Conservation (phyloP, 92 coral and sea anemone species). For the Nematostella vectensis region DNA sequence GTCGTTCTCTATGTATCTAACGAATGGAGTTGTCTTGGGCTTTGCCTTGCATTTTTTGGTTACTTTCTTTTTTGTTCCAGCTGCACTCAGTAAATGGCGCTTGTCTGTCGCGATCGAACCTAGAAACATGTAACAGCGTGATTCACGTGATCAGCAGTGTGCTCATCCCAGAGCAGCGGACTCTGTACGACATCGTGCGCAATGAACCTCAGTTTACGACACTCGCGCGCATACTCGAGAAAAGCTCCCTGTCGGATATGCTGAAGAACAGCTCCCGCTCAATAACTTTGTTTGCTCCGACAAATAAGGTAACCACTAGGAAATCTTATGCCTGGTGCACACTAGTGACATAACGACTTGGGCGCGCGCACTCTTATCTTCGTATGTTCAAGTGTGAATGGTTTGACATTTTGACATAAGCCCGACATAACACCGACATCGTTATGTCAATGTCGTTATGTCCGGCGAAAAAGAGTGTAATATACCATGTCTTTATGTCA, state of each 20-base stretch:
- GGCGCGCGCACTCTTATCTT: too few species aligned
- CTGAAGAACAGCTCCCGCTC: constrained; percentile 42
- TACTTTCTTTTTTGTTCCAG: constrained; percentile 16
- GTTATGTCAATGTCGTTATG: too few species aligned
- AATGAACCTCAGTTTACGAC: constrained; percentile 47
- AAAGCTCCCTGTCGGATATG: constrained; percentile 22
- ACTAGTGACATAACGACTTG: too few species aligned
- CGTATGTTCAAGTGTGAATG: too few species aligned
- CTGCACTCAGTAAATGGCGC: constrained; percentile 65
- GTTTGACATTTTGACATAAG: too few species aligned
- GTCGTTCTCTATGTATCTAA: too few species aligned
- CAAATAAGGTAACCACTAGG: constrained; percentile 27
- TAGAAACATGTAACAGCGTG: constrained; percentile 64
- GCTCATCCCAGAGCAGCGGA: constrained; percentile 38
- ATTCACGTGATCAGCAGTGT: constrained; percentile 70
- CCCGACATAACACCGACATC: too few species aligned
- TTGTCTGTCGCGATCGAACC: constrained; percentile 49
- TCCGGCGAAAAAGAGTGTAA: too few species aligned
- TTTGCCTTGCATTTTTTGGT: too few species aligned
- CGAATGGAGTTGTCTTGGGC: too few species aligned
- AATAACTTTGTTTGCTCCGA: constrained; percentile 74
- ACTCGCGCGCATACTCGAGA: constrained; percentile 37
- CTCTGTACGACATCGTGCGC: constrained; percentile 50
- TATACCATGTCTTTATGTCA: too few species aligned
- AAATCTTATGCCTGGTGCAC: too few species aligned